These are phyloP conservation scores for Neogale vison DNA, from an alignment of 2,113 vertebrate genomes.

Conservation along the genomic window DNA sequence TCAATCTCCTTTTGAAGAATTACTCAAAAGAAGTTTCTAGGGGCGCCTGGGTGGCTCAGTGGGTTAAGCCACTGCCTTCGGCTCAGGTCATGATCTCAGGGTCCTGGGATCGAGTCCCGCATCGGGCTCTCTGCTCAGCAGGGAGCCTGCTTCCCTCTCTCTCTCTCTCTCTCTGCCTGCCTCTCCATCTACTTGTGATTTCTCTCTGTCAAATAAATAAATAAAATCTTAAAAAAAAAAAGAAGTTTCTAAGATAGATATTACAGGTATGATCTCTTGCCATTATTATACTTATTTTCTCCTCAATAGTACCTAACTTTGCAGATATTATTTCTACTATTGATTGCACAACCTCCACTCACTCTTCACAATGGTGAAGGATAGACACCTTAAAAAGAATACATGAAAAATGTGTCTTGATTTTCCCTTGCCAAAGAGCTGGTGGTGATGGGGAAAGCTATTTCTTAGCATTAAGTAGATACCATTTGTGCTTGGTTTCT, in stretches of 20 bases:
- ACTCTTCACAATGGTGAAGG: neutral
- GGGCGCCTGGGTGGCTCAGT: too few relatives aligned
- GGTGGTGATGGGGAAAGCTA: neutral
- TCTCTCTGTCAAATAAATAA: too few relatives aligned
- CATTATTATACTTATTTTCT: neutral
- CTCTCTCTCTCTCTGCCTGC: too few relatives aligned
- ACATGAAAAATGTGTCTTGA: neutral
- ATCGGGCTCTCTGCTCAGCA: too few relatives aligned
- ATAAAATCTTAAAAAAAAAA: too few relatives aligned
- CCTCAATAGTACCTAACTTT: neutral
- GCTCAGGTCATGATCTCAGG: too few relatives aligned
- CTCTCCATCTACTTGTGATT: too few relatives aligned
- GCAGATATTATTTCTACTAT: neutral
- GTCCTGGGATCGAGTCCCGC: too few relatives aligned
- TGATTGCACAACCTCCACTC: neutral
- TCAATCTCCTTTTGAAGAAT: neutral
- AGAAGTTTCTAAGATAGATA: neutral
- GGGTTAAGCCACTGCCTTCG: too few relatives aligned
- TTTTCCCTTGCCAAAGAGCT: neutral
- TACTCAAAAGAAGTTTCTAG: neutral
- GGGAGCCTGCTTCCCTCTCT: too few relatives aligned
- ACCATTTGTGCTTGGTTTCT: neutral
- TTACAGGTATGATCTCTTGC: neutral
- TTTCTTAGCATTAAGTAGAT: neutral
- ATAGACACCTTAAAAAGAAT: neutral